Conservation (phyloP, 1,140 invertebrate genomes). For the Cardiocondyla obscurior region DNA sequence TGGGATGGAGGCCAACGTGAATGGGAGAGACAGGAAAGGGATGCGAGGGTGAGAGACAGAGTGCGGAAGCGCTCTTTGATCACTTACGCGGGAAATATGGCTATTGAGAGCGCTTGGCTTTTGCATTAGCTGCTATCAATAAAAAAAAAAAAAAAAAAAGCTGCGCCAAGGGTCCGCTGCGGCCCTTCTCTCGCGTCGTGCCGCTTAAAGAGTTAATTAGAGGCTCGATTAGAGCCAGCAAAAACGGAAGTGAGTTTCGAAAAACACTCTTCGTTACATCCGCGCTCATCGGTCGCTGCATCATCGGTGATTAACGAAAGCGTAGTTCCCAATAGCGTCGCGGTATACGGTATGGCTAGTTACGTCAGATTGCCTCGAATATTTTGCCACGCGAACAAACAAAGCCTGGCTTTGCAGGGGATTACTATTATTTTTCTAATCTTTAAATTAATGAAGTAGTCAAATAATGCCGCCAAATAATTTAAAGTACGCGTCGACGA, state of each 20-base stretch:
- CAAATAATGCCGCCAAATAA: too few relatives aligned
- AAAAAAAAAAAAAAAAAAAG: constrained; percentile 55
- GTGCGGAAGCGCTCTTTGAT: constrained; percentile 61
- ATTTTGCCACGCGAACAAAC: not conserved
- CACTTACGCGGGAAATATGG: constrained; percentile 55
- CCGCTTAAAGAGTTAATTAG: constrained; percentile 45
- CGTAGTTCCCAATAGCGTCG: not conserved
- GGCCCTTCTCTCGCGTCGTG: not conserved
- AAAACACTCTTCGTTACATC: constrained; percentile 36
- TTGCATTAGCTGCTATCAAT: constrained; percentile 55
- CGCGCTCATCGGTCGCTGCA: not conserved
- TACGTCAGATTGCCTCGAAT: not conserved
- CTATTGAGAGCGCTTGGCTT: constrained; percentile 62
- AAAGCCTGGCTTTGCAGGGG: not conserved
- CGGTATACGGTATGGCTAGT: not conserved
- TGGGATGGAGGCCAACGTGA: not conserved
- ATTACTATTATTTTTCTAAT: not conserved
- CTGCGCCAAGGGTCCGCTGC: constrained; percentile 4
- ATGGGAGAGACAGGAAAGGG: not conserved
- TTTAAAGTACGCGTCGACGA: too few relatives aligned
- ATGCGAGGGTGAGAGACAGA: constrained; percentile 20
- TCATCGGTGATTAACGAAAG: constrained; percentile 1
- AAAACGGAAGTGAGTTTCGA: not conserved
- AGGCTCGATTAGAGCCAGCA: constrained; percentile 39
- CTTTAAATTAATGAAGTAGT: not conserved